Evolutionary conservation across 1,140 invertebrate species (phyloP), one percentile per base, ranked within the genome.

Genomic region (Drosophila nigromelanica): DNA sequence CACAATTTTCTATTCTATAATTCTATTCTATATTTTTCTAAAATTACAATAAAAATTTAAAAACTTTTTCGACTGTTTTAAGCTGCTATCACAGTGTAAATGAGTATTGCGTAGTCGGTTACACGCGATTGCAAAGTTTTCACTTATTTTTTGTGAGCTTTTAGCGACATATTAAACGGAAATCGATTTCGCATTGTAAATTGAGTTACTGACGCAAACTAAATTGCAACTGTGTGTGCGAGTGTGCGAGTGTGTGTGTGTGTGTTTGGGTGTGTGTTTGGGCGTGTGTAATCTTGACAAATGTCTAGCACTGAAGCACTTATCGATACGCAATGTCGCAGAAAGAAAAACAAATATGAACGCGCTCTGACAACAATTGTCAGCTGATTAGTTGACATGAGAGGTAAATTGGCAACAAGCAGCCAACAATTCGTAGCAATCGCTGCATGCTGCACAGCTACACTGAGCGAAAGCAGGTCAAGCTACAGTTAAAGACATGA

Each of bases 171-270:
- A 80, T 87, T 79, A 73, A 89, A 66, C 82, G 82, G 82, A 87
- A 87, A 87, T 87, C 82, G 82, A 87, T 87, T 87, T 79, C 68
- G 76, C 43, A 82, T 81, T 78, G 68, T 42, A 87, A 87, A 87
- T 89, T 87, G 61, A 83, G 69, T 83, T 70, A 70, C 59, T 70
- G 59, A 70, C 51, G 71, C 40, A 73, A 62, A 55, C 64, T 55
- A 50, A 35, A 51, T 55, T 50, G 18, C 33, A 43, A 52, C 18
- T 14, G 14, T 47, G n/a, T 45, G 21, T 24, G 12, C 11, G 50
- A 7, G 12, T 54, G 6, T 35, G 12, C 18, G 5, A 37, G 4
- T 15, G 21, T 33, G 8, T 43, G 4, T 15, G 21, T 39, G 10
- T 60, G 30, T 27, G 5, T 39, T n/a, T 18, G 18, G 21, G 18